These are phyloP conservation scores for Lacanobia wlatinum DNA, from an alignment of 2,888 invertebrate species.

Conservation along the genomic window DNA sequence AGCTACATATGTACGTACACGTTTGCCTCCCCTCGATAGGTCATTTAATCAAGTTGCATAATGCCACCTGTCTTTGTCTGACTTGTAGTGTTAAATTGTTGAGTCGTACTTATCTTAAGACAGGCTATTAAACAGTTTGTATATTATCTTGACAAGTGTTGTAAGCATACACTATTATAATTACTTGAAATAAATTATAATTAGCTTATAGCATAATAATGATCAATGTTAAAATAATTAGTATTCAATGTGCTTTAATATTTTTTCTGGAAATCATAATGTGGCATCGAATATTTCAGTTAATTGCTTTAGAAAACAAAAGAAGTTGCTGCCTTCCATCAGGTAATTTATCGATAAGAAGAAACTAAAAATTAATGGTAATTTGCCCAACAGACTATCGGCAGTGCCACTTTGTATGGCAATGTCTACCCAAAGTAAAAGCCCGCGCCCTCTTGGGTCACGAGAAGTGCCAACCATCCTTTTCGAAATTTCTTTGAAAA, in stretches of 20 bases:
- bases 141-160: constrained; percentile 3
- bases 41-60: constrained; percentile 19
- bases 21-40: not conserved
- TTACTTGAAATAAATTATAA: not conserved
- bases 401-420: no score
- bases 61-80: constrained; percentile 16
- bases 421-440: no score
- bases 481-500: no score
- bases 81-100: constrained; percentile 13
- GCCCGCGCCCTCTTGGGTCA: no score
- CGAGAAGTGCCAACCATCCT: no score
- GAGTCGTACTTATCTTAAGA: not conserved
- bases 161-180: not conserved
- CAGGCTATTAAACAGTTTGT: not conserved
- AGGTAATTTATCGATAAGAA: not conserved
- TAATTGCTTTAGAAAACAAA: not conserved
- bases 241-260: not conserved
- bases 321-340: no score
- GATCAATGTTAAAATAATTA: not conserved
- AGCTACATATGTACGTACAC: constrained; percentile 20
- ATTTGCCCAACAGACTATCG: no score
- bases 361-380: not conserved
- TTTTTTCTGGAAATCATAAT: not conserved
- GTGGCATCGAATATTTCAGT: not conserved
- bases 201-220: not conserved